These are phyloP conservation scores for Natrix natrix DNA, from an alignment of 2,797 vertebrate species.

Conservation along the genomic window DNA sequence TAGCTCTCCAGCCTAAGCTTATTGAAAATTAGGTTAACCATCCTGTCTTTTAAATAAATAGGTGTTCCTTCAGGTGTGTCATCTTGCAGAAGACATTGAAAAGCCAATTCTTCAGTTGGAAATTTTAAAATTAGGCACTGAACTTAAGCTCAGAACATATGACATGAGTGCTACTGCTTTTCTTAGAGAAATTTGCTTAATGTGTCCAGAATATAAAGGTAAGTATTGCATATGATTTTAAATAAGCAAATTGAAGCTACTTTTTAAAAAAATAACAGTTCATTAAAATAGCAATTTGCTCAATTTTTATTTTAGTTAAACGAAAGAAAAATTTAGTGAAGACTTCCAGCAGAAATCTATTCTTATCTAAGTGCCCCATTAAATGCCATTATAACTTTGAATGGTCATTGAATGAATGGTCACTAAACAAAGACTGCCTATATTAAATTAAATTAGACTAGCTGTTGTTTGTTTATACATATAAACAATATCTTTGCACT, in stretches of 20 bases:
- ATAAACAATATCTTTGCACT: background rate
- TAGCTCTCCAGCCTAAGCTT: background rate
- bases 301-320: background rate
- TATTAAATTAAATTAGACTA: background rate
- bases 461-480: background rate
- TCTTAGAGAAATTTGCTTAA: conserved; percentile 88
- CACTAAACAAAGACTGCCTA: background rate
- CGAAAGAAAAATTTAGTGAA: background rate
- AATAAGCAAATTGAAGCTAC: background rate
- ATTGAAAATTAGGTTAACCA: background rate
- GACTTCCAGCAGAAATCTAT: background rate
- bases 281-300: background rate
- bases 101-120: conserved; percentile 82
- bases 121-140: conserved; percentile 87
- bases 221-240: conserved; percentile 53
- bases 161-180: conserved; percentile 89
- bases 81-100: conserved; percentile 74
- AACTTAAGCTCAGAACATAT: conserved; percentile 85
- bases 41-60: conserved; percentile 51
- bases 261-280: background rate
- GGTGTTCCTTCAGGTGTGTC: conserved; percentile 88
- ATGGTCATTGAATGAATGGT: background rate
- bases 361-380: background rate
- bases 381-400: background rate
- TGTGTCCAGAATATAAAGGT: conserved; percentile 93